Percentiles rank a stretch among this genome's conserved stretches.
These are phyloP conservation scores for Meles meles DNA, from an alignment of 2,113 vertebrate species.

Conservation along the genomic window DNA sequence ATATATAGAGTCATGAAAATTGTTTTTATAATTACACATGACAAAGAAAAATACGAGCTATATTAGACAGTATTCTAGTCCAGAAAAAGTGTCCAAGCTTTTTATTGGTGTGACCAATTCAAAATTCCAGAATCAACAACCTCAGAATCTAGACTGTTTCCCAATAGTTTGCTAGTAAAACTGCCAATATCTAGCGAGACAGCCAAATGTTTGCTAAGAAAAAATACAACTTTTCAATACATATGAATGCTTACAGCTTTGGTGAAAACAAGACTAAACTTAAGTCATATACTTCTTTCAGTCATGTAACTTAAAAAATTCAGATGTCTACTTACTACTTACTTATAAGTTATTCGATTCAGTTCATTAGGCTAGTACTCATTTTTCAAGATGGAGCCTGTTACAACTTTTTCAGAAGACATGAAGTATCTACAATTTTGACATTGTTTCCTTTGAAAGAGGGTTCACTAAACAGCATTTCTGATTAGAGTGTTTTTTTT, in stretches of 20 bases:
- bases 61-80: background rate
- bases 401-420: background rate
- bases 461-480: background rate
- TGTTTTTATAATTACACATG: background rate
- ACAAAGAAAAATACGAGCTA: background rate
- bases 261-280: background rate
- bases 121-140: background rate
- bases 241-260: background rate
- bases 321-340: background rate
- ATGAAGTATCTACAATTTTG: background rate
- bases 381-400: background rate
- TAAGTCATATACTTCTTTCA: background rate
- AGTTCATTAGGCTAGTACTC: background rate
- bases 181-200: background rate
- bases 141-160: background rate
- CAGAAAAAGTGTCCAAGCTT: background rate
- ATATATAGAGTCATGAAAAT: background rate
- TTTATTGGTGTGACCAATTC: background rate
- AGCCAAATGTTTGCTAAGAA: background rate
- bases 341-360: background rate
- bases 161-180: background rate
- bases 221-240: background rate
- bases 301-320: slow-evolving; percentile 1
- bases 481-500: no score
- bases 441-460: slow-evolving; percentile 29